Evolutionary conservation across 2,113 vertebrate genomes (phyloP).

Genomic region (Aix galericulata): DNA sequence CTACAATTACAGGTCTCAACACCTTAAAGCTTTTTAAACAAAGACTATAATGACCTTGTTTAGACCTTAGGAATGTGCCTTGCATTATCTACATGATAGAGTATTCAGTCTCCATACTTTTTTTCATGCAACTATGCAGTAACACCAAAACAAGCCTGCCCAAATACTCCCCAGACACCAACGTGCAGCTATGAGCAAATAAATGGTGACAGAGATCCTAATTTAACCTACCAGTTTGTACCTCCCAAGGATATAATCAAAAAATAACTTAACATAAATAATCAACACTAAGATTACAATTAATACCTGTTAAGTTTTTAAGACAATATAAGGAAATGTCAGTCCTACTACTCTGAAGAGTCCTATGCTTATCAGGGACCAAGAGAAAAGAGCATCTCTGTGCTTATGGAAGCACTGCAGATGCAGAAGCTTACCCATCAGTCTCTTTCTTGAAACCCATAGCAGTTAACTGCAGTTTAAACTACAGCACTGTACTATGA

Average conservation of each 20-base stretch:
- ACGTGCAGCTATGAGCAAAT: background rate
- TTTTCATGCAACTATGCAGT: background rate
- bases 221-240: background rate
- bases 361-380: background rate
- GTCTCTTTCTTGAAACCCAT: background rate
- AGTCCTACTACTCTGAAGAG: background rate
- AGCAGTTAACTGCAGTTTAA: background rate
- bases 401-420: background rate
- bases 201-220: background rate
- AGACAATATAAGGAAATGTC: background rate
- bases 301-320: background rate
- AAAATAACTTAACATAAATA: background rate
- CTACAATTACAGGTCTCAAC: background rate
- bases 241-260: background rate
- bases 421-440: background rate
- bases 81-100: background rate
- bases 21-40: background rate
- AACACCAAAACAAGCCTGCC: background rate
- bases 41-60: background rate
- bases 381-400: background rate
- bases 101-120: background rate
- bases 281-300: background rate
- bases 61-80: background rate
- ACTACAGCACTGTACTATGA: background rate
- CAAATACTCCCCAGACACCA: rapidly evolving